Evolutionary conservation across 2,888 invertebrate genomes (phyloP), one percentile per base, ranked within the genome.

Genomic region (Sepioteuthis lessoniana): DNA sequence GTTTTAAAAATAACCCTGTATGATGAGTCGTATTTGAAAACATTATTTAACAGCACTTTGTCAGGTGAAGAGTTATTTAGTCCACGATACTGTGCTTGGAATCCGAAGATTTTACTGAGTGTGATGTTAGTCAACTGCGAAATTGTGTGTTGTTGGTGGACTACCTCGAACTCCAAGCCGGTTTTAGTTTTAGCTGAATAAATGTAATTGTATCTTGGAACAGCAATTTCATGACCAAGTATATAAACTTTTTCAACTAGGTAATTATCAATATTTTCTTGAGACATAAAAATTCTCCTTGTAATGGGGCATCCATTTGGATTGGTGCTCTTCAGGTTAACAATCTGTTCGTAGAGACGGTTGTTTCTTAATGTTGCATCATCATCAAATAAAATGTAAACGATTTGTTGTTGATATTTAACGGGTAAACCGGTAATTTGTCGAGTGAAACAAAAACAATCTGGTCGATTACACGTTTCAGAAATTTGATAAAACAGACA

Each of bases 201-300:
- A 37, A 94, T 95, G 94, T 96, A 96, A 0, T 96, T 96, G 21
- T 96, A 96, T 92, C 96, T 96, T 93, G 96, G 96, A 16, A 95
- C 95, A 8, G 96, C 96, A 37, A 96, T 96, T 94, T 96, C 96
- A 95, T 96, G 95, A 0, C 96, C 96, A 38, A 95, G 95, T n/a
- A 95, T 94, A 94, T 96, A 95, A 90, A 96, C 95, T 42, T 96
- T 95, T 46, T 95, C 94, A 31, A 96, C 96, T 90, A n/a, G 4
- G 35, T 13, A 37, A 37, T 90, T 28, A 90, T 90, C 90, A 31
- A 2, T 90, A 37, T 90, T 90, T n/a, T 90, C 21, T 3, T 90
- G 90, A 21, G 94, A 94, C 0, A 94, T 60, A 91, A 94, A 94
- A 25, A 94, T 38, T 0, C 94, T 94, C 90, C 90, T 91, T 55